phyloP scores from a whole-genome alignment of 2,113 vertebrate species.

The Coptodon rendalli region DNA sequence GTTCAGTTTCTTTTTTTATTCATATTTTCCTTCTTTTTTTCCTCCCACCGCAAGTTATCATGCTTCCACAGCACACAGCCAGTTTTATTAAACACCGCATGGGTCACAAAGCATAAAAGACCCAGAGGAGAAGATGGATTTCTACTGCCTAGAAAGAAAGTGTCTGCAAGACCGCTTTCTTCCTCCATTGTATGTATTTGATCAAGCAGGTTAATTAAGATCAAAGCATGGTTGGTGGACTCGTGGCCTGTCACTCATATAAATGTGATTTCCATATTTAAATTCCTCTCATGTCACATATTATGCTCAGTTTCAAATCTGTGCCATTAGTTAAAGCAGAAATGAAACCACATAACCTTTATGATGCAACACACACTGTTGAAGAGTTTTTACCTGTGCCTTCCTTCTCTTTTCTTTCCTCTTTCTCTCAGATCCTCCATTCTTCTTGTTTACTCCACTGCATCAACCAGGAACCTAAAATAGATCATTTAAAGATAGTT shows the following conservation, averaged over 20 bases:
- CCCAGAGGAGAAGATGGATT: not conserved
- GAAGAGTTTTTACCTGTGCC: constrained; percentile 56
- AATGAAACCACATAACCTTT: not conserved
- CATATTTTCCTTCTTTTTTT: not conserved
- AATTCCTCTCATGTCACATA: not conserved
- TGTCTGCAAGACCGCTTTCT: not conserved
- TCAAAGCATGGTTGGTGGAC: not conserved
- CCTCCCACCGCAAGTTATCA: not conserved
- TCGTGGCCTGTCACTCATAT: not conserved
- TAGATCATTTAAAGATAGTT: fast-evolving
- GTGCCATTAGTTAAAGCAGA: not conserved
- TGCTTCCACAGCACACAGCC: not conserved
- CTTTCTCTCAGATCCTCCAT: constrained; percentile 63
- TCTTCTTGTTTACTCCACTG: not conserved
- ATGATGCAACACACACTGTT: not conserved
- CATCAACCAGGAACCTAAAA: not conserved
- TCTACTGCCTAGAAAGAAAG: not conserved
- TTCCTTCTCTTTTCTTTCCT: constrained; percentile 51
- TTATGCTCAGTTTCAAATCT: not conserved
- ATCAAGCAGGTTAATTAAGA: not conserved
- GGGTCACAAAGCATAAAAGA: not conserved
- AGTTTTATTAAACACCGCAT: not conserved
- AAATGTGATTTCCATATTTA: not conserved
- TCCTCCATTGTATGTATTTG: not conserved
- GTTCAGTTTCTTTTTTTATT: not conserved